These are phyloP conservation scores for Porites evermanni DNA, from an alignment of 92 coral and sea anemone genomes.

Conservation along the genomic window DNA sequence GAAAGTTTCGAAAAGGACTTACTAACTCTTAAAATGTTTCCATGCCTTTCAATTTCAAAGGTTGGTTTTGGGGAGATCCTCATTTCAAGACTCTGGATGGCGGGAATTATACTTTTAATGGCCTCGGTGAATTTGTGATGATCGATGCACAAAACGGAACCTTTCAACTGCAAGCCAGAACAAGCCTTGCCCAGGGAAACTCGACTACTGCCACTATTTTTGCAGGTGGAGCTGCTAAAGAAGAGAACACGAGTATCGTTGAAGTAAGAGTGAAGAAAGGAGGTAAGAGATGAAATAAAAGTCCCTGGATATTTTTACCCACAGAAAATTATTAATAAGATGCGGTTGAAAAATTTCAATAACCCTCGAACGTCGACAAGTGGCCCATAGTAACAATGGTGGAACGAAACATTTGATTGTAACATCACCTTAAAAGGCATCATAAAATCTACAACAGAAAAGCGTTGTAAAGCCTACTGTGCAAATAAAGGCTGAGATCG, in stretches of 20 bases:
- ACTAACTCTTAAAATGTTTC: too few species aligned
- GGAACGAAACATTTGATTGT: too few species aligned
- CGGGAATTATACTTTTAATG: constrained; percentile 75
- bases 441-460: too few species aligned
- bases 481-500: too few species aligned
- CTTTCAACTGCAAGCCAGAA: constrained; percentile 77
- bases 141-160: constrained; percentile 58
- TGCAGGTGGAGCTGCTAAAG: constrained; percentile 15
- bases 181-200: constrained; percentile 40
- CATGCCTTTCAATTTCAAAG: background rate
- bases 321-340: too few species aligned
- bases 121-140: constrained; percentile 77
- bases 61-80: constrained; percentile 77
- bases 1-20: too few species aligned
- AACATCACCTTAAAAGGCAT: too few species aligned
- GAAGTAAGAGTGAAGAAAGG: constrained; percentile 23
- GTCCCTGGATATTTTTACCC: too few species aligned
- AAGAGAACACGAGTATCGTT: constrained; percentile 4
- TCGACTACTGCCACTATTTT: constrained; percentile 26
- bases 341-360: too few species aligned
- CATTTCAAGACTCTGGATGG: constrained; percentile 63
- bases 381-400: too few species aligned
- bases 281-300: background rate
- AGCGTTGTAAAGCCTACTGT: too few species aligned
- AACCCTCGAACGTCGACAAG: too few species aligned